Evolutionary conservation across 2,888 invertebrate genomes (phyloP).

Genomic region (Anagyrus pseudococci): DNA sequence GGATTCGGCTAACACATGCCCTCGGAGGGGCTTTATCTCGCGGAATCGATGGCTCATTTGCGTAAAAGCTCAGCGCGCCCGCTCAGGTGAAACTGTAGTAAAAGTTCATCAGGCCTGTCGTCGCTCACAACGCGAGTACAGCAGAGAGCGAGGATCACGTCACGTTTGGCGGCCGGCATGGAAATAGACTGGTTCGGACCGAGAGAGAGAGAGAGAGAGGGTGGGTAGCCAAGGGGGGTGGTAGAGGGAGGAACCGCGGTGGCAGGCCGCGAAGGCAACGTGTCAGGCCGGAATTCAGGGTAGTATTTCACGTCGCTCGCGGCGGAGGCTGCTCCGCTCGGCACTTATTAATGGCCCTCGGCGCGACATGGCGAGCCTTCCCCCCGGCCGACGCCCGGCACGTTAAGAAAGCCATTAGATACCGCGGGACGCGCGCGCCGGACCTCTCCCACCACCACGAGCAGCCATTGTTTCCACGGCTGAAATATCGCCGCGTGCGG

Average conservation of each 20-base stretch:
- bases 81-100: neutral
- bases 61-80: slow-evolving; percentile 3
- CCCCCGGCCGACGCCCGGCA: slow-evolving; percentile 25
- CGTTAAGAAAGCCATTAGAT: slow-evolving; percentile 49
- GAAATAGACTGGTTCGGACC: too few species aligned
- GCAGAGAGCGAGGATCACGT: too few species aligned
- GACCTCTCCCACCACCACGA: slow-evolving; percentile 42
- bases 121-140: too few species aligned
- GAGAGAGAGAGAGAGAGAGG: too few species aligned
- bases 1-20: too few species aligned
- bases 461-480: slow-evolving; percentile 24
- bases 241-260: too few species aligned
- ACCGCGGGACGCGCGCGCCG: slow-evolving; percentile 41
- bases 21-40: slow-evolving; percentile 14
- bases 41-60: slow-evolving; percentile 26
- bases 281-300: slow-evolving; percentile 51
- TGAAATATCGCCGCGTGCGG: slow-evolving; percentile 21
- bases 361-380: slow-evolving; percentile 24
- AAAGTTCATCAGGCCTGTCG: slow-evolving; percentile 31
- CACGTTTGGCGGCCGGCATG: too few species aligned
- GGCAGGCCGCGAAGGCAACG: slow-evolving; percentile 44
- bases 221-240: too few species aligned
- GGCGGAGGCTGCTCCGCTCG: neutral
- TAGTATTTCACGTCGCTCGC: slow-evolving; percentile 53
- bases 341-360: slow-evolving; percentile 37